Conservation (phyloP, 1,140 invertebrate species). For the Brachionus paranguensis region DNA sequence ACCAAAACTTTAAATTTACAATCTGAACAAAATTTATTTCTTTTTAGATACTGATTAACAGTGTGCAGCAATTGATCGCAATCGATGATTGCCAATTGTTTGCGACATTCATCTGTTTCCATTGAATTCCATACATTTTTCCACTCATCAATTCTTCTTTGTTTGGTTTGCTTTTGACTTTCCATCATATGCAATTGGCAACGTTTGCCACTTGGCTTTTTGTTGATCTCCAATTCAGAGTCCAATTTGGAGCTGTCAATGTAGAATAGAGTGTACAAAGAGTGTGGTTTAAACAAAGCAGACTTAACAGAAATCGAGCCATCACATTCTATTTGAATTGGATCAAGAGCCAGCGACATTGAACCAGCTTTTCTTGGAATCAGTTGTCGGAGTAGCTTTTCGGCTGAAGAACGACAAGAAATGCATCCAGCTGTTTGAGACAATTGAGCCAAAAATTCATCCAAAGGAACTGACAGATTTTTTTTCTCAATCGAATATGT, state of each 20-base stretch:
- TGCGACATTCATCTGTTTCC: conserved; percentile 68
- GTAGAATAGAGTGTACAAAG: conserved; percentile 61
- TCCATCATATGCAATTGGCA: conserved; percentile 42
- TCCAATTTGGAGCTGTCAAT: conserved; percentile 59
- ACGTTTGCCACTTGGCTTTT: conserved; percentile 41
- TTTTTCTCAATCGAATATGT: not conserved
- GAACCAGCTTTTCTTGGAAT: not conserved
- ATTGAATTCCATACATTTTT: conserved; percentile 73
- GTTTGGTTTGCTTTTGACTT: conserved; percentile 41
- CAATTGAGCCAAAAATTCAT: not conserved
- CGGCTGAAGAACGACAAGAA: not conserved
- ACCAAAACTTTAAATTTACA: conserved; percentile 80
- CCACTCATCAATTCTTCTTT: conserved; percentile 43
- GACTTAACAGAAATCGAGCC: not conserved
- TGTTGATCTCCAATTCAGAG: conserved; percentile 40
- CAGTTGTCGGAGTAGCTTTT: not conserved
- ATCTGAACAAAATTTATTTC: conserved; percentile 81
- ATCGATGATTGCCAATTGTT: conserved; percentile 77
- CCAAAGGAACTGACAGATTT: not conserved
- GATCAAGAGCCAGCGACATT: not conserved
- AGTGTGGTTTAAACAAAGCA: not conserved
- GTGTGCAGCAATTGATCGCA: conserved; percentile 72
- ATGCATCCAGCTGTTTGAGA: not conserved
- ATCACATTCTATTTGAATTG: not conserved
- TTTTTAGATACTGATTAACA: conserved; percentile 77